These are phyloP conservation scores for Tupiocoris notatus DNA, from an alignment of 2,888 invertebrate genomes.

Conservation along the genomic window DNA sequence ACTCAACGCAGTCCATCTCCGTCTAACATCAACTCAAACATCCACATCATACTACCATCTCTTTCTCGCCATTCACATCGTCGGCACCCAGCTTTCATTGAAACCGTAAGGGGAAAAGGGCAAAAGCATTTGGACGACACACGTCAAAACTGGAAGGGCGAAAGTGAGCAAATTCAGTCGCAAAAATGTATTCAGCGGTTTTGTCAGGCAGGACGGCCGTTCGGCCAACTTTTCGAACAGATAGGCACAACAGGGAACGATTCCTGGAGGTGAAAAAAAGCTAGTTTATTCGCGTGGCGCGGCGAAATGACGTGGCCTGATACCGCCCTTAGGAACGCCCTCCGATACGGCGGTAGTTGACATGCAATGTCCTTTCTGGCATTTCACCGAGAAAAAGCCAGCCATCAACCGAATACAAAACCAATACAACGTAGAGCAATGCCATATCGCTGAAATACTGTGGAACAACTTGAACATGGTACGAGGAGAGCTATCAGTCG, in stretches of 20 bases:
- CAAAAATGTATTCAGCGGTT: constrained; percentile 32
- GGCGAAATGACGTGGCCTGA: background rate
- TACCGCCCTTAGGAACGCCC: background rate
- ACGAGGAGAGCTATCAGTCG: no score
- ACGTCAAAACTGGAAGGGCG: background rate
- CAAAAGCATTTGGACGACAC: background rate
- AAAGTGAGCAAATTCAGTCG: background rate
- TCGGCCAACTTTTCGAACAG: background rate
- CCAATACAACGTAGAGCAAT: background rate
- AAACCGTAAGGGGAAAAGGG: background rate
- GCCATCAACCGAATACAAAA: background rate
- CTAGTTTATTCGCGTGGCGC: constrained; percentile 28
- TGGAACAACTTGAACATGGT: background rate
- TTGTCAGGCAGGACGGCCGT: background rate
- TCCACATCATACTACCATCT: no score
- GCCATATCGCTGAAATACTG: background rate
- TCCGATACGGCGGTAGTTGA: background rate
- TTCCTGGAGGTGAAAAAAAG: constrained; percentile 8
- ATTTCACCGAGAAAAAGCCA: background rate
- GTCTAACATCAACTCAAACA: background rate
- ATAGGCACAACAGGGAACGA: background rate
- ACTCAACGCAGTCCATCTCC: background rate
- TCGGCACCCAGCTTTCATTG: no score
- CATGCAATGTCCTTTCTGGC: background rate
- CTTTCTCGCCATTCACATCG: background rate